A percentile compares a stretch with the other conserved stretches of the same genome.
Conservation (phyloP, 92 coral and sea anemone species). For the Galaxea fascicularis region DNA sequence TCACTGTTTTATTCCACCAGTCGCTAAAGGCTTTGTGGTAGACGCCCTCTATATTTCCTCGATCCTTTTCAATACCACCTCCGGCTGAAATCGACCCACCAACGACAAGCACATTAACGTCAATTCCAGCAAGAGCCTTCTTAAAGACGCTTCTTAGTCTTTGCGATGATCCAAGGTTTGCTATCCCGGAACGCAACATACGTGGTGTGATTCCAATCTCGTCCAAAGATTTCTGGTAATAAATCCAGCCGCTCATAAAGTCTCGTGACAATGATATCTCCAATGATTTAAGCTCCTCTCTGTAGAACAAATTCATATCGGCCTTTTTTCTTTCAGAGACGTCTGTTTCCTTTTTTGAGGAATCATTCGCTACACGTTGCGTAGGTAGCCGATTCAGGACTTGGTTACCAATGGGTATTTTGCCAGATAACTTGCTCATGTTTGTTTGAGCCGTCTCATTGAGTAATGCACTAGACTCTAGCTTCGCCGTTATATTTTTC, state of each 20-base stretch:
- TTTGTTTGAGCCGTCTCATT: neutral
- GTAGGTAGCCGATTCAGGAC: neutral
- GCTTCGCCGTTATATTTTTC: neutral
- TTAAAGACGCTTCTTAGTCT: constrained; percentile 72
- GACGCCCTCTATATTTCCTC: constrained; percentile 90
- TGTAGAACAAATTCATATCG: constrained; percentile 45
- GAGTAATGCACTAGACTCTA: too few relatives aligned
- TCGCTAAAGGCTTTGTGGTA: constrained; percentile 85
- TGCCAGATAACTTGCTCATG: neutral
- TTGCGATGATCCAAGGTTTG: constrained; percentile 82
- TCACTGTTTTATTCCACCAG: constrained; percentile 91
- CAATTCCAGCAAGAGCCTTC: constrained; percentile 80
- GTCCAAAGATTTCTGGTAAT: constrained; percentile 81
- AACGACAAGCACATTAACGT: constrained; percentile 77
- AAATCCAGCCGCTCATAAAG: constrained; percentile 88
- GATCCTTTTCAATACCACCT: constrained; percentile 93
- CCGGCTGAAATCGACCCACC: constrained; percentile 99
- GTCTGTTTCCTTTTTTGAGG: neutral
- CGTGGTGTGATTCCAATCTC: constrained; percentile 84
- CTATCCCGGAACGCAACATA: constrained; percentile 88
- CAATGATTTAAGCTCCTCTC: constrained; percentile 66
- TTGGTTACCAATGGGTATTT: neutral
- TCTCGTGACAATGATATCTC: constrained; percentile 80
- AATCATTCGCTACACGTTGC: neutral
- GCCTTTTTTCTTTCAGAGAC: neutral